Evolutionary conservation across 2,888 invertebrate genomes (phyloP).

Genomic region (Lasioglossum malachurum): DNA sequence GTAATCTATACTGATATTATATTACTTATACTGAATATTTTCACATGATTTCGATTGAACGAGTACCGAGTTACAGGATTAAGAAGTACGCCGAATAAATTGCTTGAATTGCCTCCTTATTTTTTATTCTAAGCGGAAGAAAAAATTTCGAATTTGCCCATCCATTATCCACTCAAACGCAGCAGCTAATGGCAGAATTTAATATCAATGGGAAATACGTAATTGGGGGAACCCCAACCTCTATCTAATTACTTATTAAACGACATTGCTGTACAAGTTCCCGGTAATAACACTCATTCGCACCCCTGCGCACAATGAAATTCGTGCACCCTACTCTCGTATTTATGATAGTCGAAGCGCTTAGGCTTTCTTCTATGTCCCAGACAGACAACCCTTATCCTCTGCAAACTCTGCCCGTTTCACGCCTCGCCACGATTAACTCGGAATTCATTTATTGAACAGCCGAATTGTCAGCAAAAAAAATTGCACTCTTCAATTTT

Average conservation of each 20-base stretch:
- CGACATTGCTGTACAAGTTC: conserved; percentile 3
- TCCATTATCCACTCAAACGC: not conserved
- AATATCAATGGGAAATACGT: conserved; percentile 1
- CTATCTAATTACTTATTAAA: conserved; percentile 8
- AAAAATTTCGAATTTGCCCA: not conserved
- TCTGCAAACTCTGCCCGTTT: not conserved
- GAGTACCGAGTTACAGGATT: too few relatives aligned
- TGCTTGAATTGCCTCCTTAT: not conserved
- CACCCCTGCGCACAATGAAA: conserved; percentile 8
- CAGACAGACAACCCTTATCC: conserved; percentile 4
- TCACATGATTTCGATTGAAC: too few relatives aligned
- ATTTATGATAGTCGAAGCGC: conserved; percentile 7
- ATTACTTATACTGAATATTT: too few relatives aligned
- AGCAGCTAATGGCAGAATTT: not conserved
- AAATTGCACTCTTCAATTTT: not conserved
- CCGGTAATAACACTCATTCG: conserved; percentile 16
- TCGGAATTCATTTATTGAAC: not conserved
- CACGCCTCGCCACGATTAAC: not conserved
- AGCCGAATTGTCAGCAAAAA: not conserved
- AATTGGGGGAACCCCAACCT: not conserved
- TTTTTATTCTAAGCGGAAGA: not conserved
- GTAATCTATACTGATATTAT: too few relatives aligned
- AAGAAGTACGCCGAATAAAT: too few relatives aligned
- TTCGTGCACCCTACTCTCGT: conserved; percentile 1
- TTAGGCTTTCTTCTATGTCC: not conserved